Evolutionary conservation across 2,888 invertebrate genomes (phyloP).

Genomic region (Eumerus sabulonum): DNA sequence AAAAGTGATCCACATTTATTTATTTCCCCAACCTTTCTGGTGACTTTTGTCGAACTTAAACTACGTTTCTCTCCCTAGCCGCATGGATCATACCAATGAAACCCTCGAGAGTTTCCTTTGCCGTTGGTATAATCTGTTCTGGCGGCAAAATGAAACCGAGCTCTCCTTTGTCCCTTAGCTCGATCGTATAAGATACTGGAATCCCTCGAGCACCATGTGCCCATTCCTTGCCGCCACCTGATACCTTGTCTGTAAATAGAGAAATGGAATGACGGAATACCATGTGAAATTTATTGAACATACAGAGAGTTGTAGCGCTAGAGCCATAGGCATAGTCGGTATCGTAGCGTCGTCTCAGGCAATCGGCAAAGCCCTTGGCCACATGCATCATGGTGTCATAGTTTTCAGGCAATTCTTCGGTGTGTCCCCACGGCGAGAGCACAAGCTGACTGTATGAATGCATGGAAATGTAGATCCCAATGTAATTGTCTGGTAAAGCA

Average conservation of each 20-base stretch:
- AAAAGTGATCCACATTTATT: too few relatives aligned
- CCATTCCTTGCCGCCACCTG: slow-evolving; percentile 80
- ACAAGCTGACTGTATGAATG: slow-evolving; percentile 84
- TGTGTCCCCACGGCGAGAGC: slow-evolving; percentile 82
- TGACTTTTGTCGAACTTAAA: slow-evolving; percentile 7
- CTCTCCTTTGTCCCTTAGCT: slow-evolving; percentile 84
- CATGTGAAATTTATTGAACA: slow-evolving; percentile 16
- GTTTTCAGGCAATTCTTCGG: slow-evolving; percentile 79
- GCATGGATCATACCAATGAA: slow-evolving; percentile 80
- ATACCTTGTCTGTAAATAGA: slow-evolving; percentile 76
- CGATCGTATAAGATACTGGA: slow-evolving; percentile 81
- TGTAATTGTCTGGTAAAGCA: slow-evolving; percentile 76
- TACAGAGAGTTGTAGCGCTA: slow-evolving; percentile 82
- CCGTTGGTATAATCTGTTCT: slow-evolving; percentile 82
- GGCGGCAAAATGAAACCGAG: slow-evolving; percentile 85
- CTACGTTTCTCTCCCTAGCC: slow-evolving; percentile 75
- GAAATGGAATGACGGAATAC: neutral
- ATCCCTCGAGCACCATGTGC: slow-evolving; percentile 80
- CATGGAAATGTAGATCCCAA: slow-evolving; percentile 82
- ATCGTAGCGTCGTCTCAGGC: slow-evolving; percentile 79
- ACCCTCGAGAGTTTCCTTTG: slow-evolving; percentile 81
- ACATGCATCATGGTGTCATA: slow-evolving; percentile 80
- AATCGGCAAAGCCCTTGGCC: slow-evolving; percentile 81
- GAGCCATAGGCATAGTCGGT: slow-evolving; percentile 81
- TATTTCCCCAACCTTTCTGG: too few relatives aligned